Conservation (phyloP, 2,888 invertebrate species). For the Hyppa rectilinea region DNA sequence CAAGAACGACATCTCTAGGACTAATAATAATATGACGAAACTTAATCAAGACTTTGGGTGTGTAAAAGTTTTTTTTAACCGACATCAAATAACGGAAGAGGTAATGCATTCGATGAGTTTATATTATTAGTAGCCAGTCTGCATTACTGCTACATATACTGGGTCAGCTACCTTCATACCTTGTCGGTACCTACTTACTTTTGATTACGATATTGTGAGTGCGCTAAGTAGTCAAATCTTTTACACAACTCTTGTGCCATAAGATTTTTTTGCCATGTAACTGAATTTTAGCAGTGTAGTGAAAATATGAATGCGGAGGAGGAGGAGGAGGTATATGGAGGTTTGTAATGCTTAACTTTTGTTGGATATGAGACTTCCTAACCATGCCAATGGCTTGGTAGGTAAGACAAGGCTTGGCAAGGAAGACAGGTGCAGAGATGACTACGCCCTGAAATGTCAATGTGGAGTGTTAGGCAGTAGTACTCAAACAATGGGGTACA, state of each 20-base stretch:
- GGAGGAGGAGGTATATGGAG: no score
- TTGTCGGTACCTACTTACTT: no score
- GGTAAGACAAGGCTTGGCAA: no score
- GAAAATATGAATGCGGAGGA: not conserved
- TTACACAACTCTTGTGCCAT: not conserved
- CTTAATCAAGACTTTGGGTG: slow-evolving; percentile 66
- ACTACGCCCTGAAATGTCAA: not conserved
- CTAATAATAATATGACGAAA: slow-evolving; percentile 56
- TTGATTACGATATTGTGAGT: not conserved
- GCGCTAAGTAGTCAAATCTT: not conserved
- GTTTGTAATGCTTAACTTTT: no score
- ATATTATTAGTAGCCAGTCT: slow-evolving; percentile 4
- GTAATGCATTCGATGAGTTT: slow-evolving; percentile 1
- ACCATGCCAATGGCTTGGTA: no score
- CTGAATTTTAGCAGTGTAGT: not conserved
- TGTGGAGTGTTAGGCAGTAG: no score
- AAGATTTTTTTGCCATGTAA: not conserved
- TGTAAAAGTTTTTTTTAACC: slow-evolving; percentile 24
- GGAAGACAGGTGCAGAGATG: not conserved
- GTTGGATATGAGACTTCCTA: no score
- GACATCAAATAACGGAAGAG: not conserved
- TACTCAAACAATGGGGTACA: no score
- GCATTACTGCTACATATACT: not conserved
- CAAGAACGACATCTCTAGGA: slow-evolving; percentile 65
- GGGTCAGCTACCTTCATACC: not conserved